Evolutionary conservation across 2,113 vertebrate species (phyloP).

Genomic region (Tetrao urogallus): DNA sequence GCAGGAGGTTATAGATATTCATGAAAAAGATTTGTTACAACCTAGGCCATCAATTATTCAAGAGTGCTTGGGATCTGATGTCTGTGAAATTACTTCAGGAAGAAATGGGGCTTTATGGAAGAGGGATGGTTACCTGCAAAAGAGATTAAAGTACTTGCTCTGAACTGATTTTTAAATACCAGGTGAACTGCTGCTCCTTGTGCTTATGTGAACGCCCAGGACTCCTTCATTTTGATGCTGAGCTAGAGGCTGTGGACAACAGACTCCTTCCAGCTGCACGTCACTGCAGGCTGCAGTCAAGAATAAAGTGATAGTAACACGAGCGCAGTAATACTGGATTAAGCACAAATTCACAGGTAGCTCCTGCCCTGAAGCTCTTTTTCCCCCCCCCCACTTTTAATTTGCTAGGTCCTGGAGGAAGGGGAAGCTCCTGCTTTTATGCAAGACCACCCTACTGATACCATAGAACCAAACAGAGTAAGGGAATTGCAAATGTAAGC

Average conservation of each 20-base stretch:
- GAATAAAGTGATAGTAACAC: neutral
- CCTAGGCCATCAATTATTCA: constrained; percentile 50
- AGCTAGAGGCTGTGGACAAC: neutral
- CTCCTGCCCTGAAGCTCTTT: neutral
- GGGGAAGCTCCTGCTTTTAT: neutral
- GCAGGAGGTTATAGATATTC: constrained; percentile 55
- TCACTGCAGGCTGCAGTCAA: neutral
- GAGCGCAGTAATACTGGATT: neutral
- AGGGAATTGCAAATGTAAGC: neutral
- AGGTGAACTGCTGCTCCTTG: neutral
- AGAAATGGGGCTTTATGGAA: neutral
- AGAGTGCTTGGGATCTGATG: constrained; percentile 54
- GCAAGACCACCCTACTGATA: neutral
- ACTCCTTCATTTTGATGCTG: neutral
- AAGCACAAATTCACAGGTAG: neutral
- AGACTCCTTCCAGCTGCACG: neutral
- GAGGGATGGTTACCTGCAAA: neutral
- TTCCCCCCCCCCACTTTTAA: neutral
- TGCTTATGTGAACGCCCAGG: neutral
- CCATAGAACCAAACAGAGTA: neutral
- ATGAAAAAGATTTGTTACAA: constrained; percentile 58
- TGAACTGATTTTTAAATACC: neutral
- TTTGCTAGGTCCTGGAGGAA: neutral
- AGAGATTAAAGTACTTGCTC: neutral
- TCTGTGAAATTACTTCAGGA: constrained; percentile 32